These are phyloP conservation scores for Liolophura sinensis DNA, from an alignment of 1,140 invertebrate species.

Conservation along the genomic window DNA sequence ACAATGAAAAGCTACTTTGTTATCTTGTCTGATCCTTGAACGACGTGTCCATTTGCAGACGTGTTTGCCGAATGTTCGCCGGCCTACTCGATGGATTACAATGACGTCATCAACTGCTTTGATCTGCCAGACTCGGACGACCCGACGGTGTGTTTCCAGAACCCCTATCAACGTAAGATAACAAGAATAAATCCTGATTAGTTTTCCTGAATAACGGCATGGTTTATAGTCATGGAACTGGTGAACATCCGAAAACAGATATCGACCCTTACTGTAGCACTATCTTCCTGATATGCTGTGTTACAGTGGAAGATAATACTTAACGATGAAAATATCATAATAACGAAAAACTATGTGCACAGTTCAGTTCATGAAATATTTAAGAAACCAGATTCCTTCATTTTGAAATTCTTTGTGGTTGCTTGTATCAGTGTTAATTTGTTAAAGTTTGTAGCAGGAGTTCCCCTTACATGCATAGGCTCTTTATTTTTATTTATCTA, in stretches of 20 bases:
- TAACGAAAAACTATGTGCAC: background rate
- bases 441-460: no score
- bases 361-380: background rate
- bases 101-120: conserved; percentile 30
- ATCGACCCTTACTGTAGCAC: background rate
- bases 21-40: background rate
- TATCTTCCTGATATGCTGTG: background rate
- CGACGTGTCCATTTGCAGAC: conserved; percentile 13
- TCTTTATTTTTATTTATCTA: no score
- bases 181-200: background rate
- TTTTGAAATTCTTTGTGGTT: no score
- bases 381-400: no score
- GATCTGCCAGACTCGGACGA: conserved; percentile 35
- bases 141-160: conserved; percentile 28
- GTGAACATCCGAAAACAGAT: background rate
- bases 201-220: background rate
- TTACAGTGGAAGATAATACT: background rate
- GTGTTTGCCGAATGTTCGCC: conserved; percentile 20
- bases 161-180: conserved; percentile 36
- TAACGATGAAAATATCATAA: background rate
- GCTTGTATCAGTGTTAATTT: no score
- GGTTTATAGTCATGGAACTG: no score
- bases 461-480: no score
- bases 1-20: conserved; percentile 14
- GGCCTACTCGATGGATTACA: conserved; percentile 10